These are phyloP conservation scores for Lepus townsendii DNA, from an alignment of 2,797 vertebrate species.

Conservation along the genomic window DNA sequence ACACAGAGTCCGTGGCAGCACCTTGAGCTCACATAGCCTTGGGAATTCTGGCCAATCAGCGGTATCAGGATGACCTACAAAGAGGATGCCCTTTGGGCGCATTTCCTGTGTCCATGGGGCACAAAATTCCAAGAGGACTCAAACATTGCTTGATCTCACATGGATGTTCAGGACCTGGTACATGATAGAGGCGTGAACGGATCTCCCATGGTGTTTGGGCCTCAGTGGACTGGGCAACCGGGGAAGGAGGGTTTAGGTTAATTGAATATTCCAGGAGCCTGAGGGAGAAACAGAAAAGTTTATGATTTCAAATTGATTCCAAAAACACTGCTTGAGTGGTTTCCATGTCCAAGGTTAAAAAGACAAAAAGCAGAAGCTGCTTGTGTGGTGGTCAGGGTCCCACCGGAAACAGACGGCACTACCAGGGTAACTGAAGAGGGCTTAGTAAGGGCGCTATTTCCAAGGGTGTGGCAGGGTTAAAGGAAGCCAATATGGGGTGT, in stretches of 20 bases:
- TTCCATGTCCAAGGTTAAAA: slow-evolving; percentile 1
- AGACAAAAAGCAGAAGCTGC: neutral
- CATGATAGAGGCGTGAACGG: neutral
- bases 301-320: slow-evolving; percentile 69
- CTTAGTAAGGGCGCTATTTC: neutral
- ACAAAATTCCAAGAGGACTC: neutral
- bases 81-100: neutral
- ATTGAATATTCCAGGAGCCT: slow-evolving; percentile 64
- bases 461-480: neutral
- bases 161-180: neutral
- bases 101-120: neutral
- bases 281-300: slow-evolving; percentile 48
- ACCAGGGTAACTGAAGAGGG: neutral
- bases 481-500: neutral
- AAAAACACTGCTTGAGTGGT: neutral
- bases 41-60: neutral
- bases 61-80: neutral
- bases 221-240: neutral
- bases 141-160: neutral
- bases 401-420: neutral
- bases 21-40: neutral
- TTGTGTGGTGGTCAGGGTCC: neutral
- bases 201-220: neutral
- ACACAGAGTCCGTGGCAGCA: neutral
- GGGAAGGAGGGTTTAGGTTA: neutral